phyloP scores from a whole-genome alignment of 2,113 vertebrate species.

The Polypterus bichir region DNA sequence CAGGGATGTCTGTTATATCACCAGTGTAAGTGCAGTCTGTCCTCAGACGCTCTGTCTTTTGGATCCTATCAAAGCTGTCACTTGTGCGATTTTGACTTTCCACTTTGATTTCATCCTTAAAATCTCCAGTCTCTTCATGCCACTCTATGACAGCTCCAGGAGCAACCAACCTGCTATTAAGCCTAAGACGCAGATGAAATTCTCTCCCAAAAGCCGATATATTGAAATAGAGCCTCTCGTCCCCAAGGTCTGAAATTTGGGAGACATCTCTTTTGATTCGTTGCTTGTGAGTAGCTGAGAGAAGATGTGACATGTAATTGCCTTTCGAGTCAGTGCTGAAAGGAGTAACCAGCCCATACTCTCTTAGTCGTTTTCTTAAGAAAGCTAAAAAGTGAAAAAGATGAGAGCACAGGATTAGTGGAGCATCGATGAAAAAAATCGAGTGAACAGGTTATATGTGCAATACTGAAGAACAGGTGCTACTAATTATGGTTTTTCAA shows the following conservation, averaged over 20 bases:
- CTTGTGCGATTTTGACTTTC: constrained; percentile 6
- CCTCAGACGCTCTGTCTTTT: constrained; percentile 69
- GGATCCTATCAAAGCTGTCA: constrained; percentile 29
- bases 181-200: constrained; percentile 76
- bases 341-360: constrained; percentile 76
- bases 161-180: constrained; percentile 67
- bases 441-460: too few relatives aligned
- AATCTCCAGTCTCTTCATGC: constrained; percentile 47
- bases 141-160: constrained; percentile 79
- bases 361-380: constrained; percentile 44
- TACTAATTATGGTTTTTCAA: too few relatives aligned
- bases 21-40: constrained; percentile 84
- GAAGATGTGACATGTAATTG: constrained; percentile 69
- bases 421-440: too few relatives aligned
- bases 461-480: too few relatives aligned
- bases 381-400: constrained; percentile 43
- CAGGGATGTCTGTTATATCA: constrained; percentile 75
- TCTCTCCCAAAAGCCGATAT: constrained; percentile 79
- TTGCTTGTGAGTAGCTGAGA: constrained; percentile 71
- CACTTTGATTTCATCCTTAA: constrained; percentile 17
- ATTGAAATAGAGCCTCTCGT: constrained; percentile 70
- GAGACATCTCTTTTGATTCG: constrained; percentile 56
- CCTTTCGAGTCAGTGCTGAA: constrained; percentile 74
- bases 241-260: constrained; percentile 20
- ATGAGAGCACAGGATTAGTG: neutral